Evolutionary conservation across 2,797 vertebrate genomes (phyloP), one percentile per base, ranked within the genome.

Genomic region (Hoplostethus mediterraneus): DNA sequence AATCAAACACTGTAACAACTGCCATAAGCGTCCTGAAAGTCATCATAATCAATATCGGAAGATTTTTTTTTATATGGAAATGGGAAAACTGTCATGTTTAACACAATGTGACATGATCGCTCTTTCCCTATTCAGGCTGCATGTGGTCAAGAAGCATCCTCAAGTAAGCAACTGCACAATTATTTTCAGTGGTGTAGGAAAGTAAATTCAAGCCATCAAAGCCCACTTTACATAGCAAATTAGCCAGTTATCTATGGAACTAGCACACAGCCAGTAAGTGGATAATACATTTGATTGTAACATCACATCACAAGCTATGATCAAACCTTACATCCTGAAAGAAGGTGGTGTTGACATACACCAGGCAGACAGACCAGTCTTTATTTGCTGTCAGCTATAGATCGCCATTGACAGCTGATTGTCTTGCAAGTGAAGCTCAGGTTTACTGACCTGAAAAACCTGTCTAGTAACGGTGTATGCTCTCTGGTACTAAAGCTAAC

Each of bases 391-490:
- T 75, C 31, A 80, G 51, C 53, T 25, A 70, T 10, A 75, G 40
- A 60, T 66, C 17, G 38, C 52, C 13, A 65, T 8, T 45, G 6
- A 71, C 75, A 62, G 53, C 14, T 5, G 90, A 92, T 93, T 93
- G 91, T 92, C 89, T 75, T 65, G 71, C 80, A 76, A 65, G 53
- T 56, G 28, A 67, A 68, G 42, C 48, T 52, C 52, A 70, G 1
- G 42, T 62, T 60, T n/a, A 61, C 10, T 40, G 33, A 21, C 33
- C 13, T 17, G 30, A 13, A 25, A 58, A 14, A 54, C 42, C 13
- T 12, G 42, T 63, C 31, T 16, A 12, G 47, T 57, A 52, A 44
- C 11, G 55, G 42, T 45, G 45, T 30, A 68, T 73, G 55, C 58
- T 13, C 45, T 59, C 13, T 48, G 30, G 44, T 62, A 55, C 38